Base-by-base conservation (phyloP, 2,888 invertebrate genomes). In the Notodonta dromedarius region DNA sequence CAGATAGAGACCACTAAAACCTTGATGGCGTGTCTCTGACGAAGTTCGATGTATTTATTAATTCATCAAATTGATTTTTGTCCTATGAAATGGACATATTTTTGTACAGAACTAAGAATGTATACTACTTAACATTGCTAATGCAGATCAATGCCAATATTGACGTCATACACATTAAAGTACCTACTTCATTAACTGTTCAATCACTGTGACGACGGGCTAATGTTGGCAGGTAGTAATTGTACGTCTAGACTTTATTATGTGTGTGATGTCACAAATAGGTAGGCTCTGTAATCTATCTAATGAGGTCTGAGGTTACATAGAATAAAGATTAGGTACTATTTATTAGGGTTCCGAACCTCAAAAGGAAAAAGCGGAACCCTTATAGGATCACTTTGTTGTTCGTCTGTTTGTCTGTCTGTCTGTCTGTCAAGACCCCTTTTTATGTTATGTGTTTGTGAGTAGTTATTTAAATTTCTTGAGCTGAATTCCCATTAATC, bases 221-320 rank as follows among this genome's bases (percentile, higher is more conserved):
- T 32, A 35, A 52, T 32, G 52, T 11, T 6, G 12, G 35, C 7
- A 35, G 35, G 35, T 35, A 35, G 35, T 9, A 52, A 52, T 52
- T 12, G 13, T 52, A 52, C 24, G 52, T 50, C 50, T 50, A 50
- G 50, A 50, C 50, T 14, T 50, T 50, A 50, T 50, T 50, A 46
- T n/a, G 13, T 8, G 4, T 14, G 32, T 11, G n/a, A 12, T 32
- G 52, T 32, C 52, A 32, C 52, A 52, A 32, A 52, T 52, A 32
- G 52, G 32, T 5, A 52, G 52, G 52, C 32, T 52, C 6, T 9
- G 32, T 52, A 52, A 52, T 52, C 13, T 11, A 52, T 52, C 24
- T 32, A 52, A 52, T 35, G 46, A 5, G 46, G n/a, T 46, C n/a
- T 46, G 13, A 13, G 4, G 44, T 46, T 13, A 46, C 13, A 1